Percentiles rank a stretch among this genome's conserved stretches.
Evolutionary conservation across 2,888 invertebrate species (phyloP).

Genomic region (Gibbula magus): DNA sequence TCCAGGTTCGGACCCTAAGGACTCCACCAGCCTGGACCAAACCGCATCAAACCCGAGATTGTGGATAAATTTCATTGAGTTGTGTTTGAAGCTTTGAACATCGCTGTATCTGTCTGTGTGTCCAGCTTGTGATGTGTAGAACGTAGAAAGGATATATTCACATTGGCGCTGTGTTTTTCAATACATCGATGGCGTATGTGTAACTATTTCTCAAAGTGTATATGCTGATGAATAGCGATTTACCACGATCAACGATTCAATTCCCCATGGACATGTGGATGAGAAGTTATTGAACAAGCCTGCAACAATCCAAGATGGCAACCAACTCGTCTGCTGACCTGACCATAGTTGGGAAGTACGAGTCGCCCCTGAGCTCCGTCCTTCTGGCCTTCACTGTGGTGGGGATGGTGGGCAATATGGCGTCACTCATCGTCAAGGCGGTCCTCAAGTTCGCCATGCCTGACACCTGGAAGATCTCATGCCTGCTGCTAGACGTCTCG

Average conservation of each 20-base stretch:
- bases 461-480: slow-evolving; percentile 61
- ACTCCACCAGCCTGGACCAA: background rate
- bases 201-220: too few relatives aligned
- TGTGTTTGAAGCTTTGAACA: too few relatives aligned
- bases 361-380: slow-evolving; percentile 33
- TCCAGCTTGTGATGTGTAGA: too few relatives aligned
- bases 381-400: slow-evolving; percentile 44
- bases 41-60: slow-evolving; percentile 1
- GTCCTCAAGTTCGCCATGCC: slow-evolving; percentile 55
- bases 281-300: too few relatives aligned
- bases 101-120: too few relatives aligned
- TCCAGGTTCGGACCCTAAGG: slow-evolving; percentile 1
- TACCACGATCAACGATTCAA: too few relatives aligned
- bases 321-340: background rate
- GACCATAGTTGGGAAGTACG: slow-evolving; percentile 17
- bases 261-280: too few relatives aligned
- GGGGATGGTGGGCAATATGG: slow-evolving; percentile 47
- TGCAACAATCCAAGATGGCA: background rate
- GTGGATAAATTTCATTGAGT: background rate
- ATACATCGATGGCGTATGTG: too few relatives aligned
- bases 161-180: too few relatives aligned
- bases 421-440: slow-evolving; percentile 51
- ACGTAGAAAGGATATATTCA: too few relatives aligned
- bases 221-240: too few relatives aligned
- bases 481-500: slow-evolving; percentile 54